These are phyloP conservation scores for Salpingus planirostris DNA, from an alignment of 2,888 invertebrate species.

Conservation along the genomic window DNA sequence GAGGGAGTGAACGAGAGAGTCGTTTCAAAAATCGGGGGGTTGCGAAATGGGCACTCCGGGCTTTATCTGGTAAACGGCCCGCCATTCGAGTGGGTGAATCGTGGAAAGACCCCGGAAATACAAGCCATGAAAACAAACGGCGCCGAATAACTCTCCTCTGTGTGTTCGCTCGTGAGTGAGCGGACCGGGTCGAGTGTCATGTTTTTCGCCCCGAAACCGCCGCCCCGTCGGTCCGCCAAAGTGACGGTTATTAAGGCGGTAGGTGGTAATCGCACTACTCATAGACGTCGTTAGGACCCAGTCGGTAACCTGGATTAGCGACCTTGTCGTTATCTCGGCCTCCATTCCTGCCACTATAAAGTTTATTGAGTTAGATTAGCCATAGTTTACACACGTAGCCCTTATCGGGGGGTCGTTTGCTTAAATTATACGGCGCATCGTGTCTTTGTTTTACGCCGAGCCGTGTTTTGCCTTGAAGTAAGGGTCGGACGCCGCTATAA, in stretches of 20 bases:
- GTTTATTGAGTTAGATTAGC: slow-evolving; percentile 45
- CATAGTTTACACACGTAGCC: slow-evolving; percentile 44
- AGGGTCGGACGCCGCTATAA: slow-evolving; percentile 25
- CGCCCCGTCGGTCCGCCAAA: not conserved
- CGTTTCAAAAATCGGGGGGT: too few species aligned
- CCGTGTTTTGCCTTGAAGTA: slow-evolving; percentile 35
- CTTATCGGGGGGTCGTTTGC: slow-evolving; percentile 43
- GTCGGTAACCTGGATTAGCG: slow-evolving; percentile 39
- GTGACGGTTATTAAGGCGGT: slow-evolving; percentile 10
- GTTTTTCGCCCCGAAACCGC: slow-evolving; percentile 12
- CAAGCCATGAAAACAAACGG: slow-evolving; percentile 26
- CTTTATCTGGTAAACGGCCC: too few species aligned
- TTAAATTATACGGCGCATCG: slow-evolving; percentile 38
- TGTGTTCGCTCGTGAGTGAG: too few species aligned
- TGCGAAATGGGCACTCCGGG: too few species aligned
- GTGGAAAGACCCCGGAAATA: slow-evolving; percentile 17
- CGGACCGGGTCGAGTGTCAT: too few species aligned
- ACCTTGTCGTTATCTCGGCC: slow-evolving; percentile 42
- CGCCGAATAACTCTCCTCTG: slow-evolving; percentile 29
- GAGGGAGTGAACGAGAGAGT: too few species aligned
- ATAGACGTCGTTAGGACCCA: slow-evolving; percentile 37
- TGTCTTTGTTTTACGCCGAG: slow-evolving; percentile 36
- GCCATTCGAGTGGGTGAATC: too few species aligned
- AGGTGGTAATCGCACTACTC: slow-evolving; percentile 27
- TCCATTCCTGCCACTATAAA: slow-evolving; percentile 45